Conservation (phyloP, 2,888 invertebrate genomes). For the Monoplex corrugatus region DNA sequence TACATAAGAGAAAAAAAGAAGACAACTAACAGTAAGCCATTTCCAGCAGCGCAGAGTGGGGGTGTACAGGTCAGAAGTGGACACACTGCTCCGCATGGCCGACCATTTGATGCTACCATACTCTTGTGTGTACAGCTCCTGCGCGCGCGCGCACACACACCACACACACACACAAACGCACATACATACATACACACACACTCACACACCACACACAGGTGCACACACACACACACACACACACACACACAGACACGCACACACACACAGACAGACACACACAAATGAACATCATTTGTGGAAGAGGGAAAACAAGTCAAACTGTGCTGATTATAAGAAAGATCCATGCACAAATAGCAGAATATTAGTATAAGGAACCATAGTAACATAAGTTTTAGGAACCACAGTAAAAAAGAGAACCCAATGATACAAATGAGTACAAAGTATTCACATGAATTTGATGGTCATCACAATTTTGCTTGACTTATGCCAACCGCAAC, state of each 20-base stretch:
- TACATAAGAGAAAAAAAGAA: background rate
- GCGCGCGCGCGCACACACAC: slow-evolving; percentile 22
- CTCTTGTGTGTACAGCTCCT: slow-evolving; percentile 71
- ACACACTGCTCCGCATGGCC: slow-evolving; percentile 71
- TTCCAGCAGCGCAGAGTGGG: slow-evolving; percentile 72
- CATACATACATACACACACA: background rate
- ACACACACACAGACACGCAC: background rate
- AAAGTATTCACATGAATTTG: too few relatives aligned
- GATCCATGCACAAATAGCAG: too few relatives aligned
- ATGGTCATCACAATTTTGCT: too few relatives aligned
- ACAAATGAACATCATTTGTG: background rate
- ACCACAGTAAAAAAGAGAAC: too few relatives aligned
- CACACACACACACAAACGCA: background rate
- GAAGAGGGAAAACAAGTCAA: too few relatives aligned
- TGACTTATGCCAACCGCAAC: too few relatives aligned
- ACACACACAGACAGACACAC: too few relatives aligned
- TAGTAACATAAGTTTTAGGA: background rate
- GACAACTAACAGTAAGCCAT: slow-evolving; percentile 56
- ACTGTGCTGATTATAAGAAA: too few relatives aligned
- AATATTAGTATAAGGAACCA: too few relatives aligned
- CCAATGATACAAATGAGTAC: too few relatives aligned
- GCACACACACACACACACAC: background rate
- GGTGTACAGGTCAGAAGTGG: slow-evolving; percentile 73
- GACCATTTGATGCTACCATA: slow-evolving; percentile 70
- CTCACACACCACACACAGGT: background rate